Evolutionary conservation across 2,113 vertebrate genomes (phyloP), one percentile per base, ranked within the genome.

Genomic region (Antechinus stuartii): DNA sequence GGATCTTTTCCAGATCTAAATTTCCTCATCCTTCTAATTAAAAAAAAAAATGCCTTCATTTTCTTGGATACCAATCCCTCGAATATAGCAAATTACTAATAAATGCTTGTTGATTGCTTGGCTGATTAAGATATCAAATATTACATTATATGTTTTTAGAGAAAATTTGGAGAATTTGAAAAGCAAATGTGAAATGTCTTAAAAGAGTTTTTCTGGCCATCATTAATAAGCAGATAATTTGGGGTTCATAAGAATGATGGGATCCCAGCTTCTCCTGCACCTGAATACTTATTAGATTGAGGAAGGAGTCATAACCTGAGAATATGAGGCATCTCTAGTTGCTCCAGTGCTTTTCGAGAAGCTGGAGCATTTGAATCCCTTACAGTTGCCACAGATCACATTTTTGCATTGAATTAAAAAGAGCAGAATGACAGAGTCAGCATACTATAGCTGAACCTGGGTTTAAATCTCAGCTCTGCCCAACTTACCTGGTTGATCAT

Each of bases 61-160:
- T 76, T n/a, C 27, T 68, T 68, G 27, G 57, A n/a, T 1, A 76
- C 6, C 35, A n/a, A 5, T n/a, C 19, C 68, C 35, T 84, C 6
- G 19, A 19, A 76, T 27, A 76, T 22, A 76, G 16, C 42, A 76
- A 42, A 5, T 2, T 76, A 76, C 14, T 22, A 42, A 76, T 42
- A 76, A 76, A 84, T 84, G 68, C 5, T 84, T 84, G 68, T 42
- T 84, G 35, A 42, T 84, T 84, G 61, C 19, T 19, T 76, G 35
- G 8, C 7, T 84, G 1, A 84, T 84, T 84, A 93, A 52, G 35
- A 27, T 35, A 46, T 52, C 50, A 46, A 91, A 3, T 92, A 24
- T 92, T 93, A 96, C 49, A 16, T 93, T 91, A 89, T 55, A 42
- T 53, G 46, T 94, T 95, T 94, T 95, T 24, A 92, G 46, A 94